Conservation (phyloP, 1,140 invertebrate genomes). For the Plectus sambesii region DNA sequence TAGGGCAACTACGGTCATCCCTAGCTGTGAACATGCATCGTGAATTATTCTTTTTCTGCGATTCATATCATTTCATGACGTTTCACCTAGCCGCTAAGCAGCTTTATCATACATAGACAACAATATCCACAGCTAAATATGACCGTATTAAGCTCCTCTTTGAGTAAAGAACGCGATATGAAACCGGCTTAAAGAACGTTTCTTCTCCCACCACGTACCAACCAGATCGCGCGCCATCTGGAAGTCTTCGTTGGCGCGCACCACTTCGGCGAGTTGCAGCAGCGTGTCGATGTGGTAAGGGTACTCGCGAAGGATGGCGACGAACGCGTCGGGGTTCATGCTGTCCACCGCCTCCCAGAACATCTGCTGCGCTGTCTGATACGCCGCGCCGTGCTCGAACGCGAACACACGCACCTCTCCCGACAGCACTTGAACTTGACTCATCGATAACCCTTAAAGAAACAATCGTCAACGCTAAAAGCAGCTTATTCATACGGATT, state of each 20-base stretch:
- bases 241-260: background rate
- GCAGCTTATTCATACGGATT: no score
- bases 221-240: background rate
- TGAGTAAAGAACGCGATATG: no score
- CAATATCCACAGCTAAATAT: no score
- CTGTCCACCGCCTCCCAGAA: background rate
- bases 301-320: background rate
- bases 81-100: no score
- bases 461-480: no score
- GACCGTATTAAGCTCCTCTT: no score
- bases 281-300: background rate
- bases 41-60: no score
- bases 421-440: background rate
- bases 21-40: no score
- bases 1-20: no score
- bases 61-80: no score
- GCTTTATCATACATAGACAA: no score
- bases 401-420: background rate
- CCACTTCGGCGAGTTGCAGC: background rate
- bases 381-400: background rate
- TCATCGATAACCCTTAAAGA: background rate
- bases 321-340: background rate
- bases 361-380: background rate
- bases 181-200: no score
- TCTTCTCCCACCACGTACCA: background rate